A percentile compares a stretch with the other conserved stretches of the same genome.
Conservation (phyloP, 1,140 invertebrate genomes). For the Zaprionus davidi region DNA sequence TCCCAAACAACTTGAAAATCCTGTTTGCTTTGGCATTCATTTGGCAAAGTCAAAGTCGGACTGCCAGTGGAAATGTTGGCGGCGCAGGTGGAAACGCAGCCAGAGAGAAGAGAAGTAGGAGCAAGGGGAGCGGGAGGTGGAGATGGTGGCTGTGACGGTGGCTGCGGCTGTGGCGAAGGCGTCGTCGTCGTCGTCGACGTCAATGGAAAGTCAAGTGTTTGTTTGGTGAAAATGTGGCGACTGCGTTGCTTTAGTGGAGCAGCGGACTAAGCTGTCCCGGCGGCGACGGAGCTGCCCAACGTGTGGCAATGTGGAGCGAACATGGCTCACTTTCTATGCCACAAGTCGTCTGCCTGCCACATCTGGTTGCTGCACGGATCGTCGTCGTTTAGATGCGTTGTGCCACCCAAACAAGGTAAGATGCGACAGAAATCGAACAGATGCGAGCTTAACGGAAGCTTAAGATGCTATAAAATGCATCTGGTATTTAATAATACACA, state of each 20-base stretch:
- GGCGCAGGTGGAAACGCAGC: not conserved
- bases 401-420: not conserved
- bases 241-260: conserved; percentile 39
- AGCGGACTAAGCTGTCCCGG: conserved; percentile 6
- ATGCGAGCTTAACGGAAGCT: not conserved
- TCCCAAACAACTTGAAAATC: conserved; percentile 72
- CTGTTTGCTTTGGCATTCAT: conserved; percentile 60
- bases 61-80: not conserved
- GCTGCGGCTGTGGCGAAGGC: not conserved
- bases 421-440: not conserved
- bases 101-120: not conserved
- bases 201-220: conserved; percentile 55
- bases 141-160: not conserved
- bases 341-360: conserved; percentile 4
- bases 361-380: not conserved
- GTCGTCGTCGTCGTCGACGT: conserved; percentile 8
- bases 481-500: not conserved
- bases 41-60: conserved; percentile 54
- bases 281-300: not conserved
- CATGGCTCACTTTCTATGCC: conserved; percentile 7
- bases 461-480: not conserved
- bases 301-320: conserved; percentile 5
- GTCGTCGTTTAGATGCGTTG: no score
- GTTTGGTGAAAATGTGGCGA: conserved; percentile 38
- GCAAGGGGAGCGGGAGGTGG: not conserved